Base-by-base conservation (phyloP, 2,113 vertebrate genomes). In the Camelus dromedarius region DNA sequence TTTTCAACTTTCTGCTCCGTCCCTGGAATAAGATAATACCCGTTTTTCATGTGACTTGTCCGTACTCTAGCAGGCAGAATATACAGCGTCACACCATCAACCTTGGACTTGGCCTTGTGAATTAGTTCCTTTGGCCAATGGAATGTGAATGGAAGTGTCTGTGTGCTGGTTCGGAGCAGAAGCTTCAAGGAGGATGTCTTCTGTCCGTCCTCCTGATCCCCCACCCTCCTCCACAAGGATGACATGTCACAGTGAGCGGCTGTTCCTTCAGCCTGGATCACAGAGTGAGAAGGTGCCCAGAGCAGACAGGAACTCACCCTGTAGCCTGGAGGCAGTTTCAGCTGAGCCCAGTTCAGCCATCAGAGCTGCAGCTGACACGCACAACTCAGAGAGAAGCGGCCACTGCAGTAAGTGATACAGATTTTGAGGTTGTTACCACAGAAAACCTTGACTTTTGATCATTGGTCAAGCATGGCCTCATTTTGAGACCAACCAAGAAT, bases 401-500 rank as follows among this genome's bases (percentile, higher is more conserved):
- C 54, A 56, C 12, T 77, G 8, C 62, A 79, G 56, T 72, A 66
- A 85, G 46, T 67, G 22, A 54, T 26, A 56, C 30, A 89, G 54
- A 89, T 80, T 84, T 90, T 60, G 76, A 91, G 60, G 62, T 64
- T 77, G n/a, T 89, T 73, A 73, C 11, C 42, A 94, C 3, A 96
- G 72, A 81, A 95, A 85, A 92, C 2, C 16, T n/a, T 80, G 60
- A 58, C 38, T 76, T 96, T 38, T 50, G 20, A 60, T 62, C 80
- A 14, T 28, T 69, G 38, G 9, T 80, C 24, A 86, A 94, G 52
- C 52, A 50, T 70, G 9, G 30, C 16, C 24, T 80, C 26, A 58
- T 69, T 93, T 80, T 94, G 56, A 97, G 38, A 89, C 12, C 18
- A 89, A 86, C 28, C 35, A 38, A 97, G 9, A 89, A 5, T 60